Base-by-base conservation (phyloP, 2,113 vertebrate species). In the Antennarius striatus region DNA sequence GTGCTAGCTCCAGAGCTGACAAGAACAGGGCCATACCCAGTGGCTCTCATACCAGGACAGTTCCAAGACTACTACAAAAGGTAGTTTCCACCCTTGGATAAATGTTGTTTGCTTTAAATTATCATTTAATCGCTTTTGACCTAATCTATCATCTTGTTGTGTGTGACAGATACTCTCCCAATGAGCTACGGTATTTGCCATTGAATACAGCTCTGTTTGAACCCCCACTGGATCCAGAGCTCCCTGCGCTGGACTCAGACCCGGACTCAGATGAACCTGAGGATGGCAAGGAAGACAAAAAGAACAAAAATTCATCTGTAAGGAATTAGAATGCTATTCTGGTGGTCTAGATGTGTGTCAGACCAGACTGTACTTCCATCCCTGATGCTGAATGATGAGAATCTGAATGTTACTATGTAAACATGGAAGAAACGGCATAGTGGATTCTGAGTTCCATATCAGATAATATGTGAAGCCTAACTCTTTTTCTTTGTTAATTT, bases 21-120 rank as follows among this genome's bases (percentile, higher is more conserved):
- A 58, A 96, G 93, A 84, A 94, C 96, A 17, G 96, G 96, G 65
- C 95, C 98, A 50, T 99, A 97, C 70, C 98, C 98, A 10, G 98
- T 99, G 84, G 95, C 98, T 53, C 96, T 99, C 78, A 99, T 99
- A 87, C 97, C 98, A 49, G 98, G 98, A 61, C 98, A 99, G 86
- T 99, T 99, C 91, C 98, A 99, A 85, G 97, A 99, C 28, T 99
- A 96, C 81, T 99, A 98, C 86, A 99, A 99, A 92, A 97, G 95
- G 98, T 99, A 90, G 30, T 40, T 16, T 45, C 49, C 4, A 39
- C 3, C 28, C 17, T 3, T n/a, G 39, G 28, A 42, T 6, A n/a
- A 39, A 42, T 48, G 9, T 40, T 11, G 9, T 43, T 43, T 43
- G 7, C 30, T 7, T 39, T n/a, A 39, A 9, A 12, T 14, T 12